Evolutionary conservation across 2,113 vertebrate species (phyloP).

Genomic region (Gallinago jamesoni): DNA sequence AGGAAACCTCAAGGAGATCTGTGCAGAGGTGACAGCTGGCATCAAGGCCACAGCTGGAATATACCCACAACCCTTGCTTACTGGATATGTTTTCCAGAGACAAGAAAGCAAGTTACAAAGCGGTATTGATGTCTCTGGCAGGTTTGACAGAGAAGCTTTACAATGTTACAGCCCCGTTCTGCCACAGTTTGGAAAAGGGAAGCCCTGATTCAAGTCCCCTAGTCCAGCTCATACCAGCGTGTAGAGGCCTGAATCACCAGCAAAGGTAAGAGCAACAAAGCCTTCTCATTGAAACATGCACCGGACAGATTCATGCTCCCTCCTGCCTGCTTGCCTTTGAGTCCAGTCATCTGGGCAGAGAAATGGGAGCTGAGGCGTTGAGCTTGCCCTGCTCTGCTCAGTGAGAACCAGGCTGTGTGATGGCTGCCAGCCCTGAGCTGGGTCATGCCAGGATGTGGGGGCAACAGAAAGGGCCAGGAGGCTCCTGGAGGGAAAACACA

Average conservation of each 20-base stretch:
- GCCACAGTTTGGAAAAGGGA: neutral
- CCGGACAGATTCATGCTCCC: too few species aligned
- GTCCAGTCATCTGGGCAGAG: neutral
- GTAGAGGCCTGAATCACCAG: neutral
- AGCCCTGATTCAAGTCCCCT: fast-evolving
- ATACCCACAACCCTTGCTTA: neutral
- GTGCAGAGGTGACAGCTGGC: neutral
- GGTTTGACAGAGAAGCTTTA: neutral
- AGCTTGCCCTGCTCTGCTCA: neutral
- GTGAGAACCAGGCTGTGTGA: neutral
- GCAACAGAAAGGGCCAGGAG: neutral
- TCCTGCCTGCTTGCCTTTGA: neutral
- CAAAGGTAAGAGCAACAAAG: neutral
- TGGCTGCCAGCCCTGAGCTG: neutral
- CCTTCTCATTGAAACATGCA: neutral
- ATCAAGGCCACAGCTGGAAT: neutral
- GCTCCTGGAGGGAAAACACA: neutral
- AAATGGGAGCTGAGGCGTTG: neutral
- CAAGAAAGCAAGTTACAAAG: neutral
- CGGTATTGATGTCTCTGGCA: neutral
- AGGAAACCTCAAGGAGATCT: neutral
- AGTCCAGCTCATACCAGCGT: neutral
- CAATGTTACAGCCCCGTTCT: fast-evolving
- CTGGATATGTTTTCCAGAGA: neutral
- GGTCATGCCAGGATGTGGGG: neutral